Percentiles rank a stretch among this genome's conserved stretches.
Conservation (phyloP, 2,888 invertebrate species). For the Epiblema foenella region DNA sequence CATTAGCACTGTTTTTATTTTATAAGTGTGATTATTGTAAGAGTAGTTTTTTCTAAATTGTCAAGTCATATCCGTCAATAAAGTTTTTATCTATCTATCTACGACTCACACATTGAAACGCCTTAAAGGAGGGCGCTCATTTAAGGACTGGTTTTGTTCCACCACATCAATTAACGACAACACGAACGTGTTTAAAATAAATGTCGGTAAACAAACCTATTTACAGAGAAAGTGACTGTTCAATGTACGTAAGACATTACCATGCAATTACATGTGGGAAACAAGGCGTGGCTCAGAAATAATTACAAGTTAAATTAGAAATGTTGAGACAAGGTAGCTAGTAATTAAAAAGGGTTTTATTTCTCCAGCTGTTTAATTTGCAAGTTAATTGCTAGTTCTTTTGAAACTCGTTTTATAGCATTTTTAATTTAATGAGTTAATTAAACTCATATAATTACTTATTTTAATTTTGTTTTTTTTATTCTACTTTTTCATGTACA, state of each 20-base stretch:
- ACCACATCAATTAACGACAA: not conserved
- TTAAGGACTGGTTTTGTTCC: no score
- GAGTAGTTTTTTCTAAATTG: no score
- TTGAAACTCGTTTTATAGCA: not conserved
- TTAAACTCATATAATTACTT: no score
- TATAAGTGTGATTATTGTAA: no score
- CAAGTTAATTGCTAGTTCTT: not conserved
- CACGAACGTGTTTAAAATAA: not conserved
- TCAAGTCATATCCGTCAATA: no score
- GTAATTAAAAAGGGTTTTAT: not conserved
- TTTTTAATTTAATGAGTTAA: not conserved
- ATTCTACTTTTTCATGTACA: no score
- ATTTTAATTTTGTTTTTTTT: no score
- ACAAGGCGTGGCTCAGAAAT: not conserved
- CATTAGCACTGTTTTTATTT: no score
- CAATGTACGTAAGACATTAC: not conserved
- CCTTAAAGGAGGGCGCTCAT: no score
- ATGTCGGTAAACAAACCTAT: not conserved
- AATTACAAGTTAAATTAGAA: slow-evolving; percentile 16
- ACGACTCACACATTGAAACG: no score
- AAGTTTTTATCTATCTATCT: no score
- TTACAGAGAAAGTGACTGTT: slow-evolving; percentile 3
- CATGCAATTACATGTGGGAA: slow-evolving; percentile 8
- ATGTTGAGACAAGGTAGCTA: not conserved
- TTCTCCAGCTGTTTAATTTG: not conserved